phyloP scores from a whole-genome alignment of 2,113 vertebrate genomes.

The Urocynchramus pylzowi region DNA sequence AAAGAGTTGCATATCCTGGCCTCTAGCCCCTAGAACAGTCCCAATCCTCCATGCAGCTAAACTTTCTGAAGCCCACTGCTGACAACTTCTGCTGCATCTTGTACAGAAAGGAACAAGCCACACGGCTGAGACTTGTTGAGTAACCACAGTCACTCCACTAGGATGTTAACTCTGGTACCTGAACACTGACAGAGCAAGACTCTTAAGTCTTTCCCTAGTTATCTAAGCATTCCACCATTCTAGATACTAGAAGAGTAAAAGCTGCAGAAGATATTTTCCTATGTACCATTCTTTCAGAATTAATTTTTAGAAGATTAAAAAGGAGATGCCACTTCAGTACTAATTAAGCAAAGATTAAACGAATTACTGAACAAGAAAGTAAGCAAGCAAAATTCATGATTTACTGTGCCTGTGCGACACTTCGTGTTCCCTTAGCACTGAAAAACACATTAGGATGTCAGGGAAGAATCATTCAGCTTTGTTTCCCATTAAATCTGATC shows the following conservation, averaged over 20 bases:
- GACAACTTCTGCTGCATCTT: not conserved
- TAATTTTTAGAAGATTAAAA: not conserved
- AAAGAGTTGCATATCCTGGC: slow-evolving; percentile 19
- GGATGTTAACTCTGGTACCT: not conserved
- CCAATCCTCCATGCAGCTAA: not conserved
- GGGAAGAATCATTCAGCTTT: not conserved
- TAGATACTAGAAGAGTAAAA: not conserved
- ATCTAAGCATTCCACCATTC: not conserved
- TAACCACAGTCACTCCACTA: not conserved
- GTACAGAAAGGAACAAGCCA: not conserved
- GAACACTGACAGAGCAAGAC: not conserved
- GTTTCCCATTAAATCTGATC: not conserved
- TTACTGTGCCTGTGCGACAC: not conserved
- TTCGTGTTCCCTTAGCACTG: not conserved
- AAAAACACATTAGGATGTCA: not conserved
- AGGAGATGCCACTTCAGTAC: not conserved
- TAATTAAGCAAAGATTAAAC: not conserved
- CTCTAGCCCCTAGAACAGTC: not conserved
- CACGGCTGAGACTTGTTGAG: not conserved
- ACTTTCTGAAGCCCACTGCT: not conserved
- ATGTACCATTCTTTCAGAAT: not conserved
- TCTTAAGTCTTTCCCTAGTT: not conserved
- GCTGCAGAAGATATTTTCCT: not conserved
- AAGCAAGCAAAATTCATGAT: not conserved
- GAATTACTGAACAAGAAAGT: not conserved